Conservation (phyloP, 2,888 invertebrate genomes). For the Heliconius erato region DNA sequence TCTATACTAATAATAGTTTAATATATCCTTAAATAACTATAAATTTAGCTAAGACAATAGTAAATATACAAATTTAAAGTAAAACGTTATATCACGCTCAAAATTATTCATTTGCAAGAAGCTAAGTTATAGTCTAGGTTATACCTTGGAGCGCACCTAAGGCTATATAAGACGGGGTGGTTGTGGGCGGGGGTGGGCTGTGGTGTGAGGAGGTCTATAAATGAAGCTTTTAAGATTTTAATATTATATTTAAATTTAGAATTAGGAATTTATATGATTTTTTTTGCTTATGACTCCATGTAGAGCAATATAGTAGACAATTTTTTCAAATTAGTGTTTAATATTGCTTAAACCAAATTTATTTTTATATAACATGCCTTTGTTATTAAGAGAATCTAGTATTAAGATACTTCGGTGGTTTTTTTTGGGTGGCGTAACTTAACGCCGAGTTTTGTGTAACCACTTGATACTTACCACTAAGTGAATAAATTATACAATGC, state of each 20-base stretch:
- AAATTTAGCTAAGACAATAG: background rate
- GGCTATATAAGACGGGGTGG: conserved; percentile 64
- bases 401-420: background rate
- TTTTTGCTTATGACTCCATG: background rate
- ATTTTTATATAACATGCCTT: background rate
- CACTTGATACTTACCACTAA: background rate
- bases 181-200: conserved; percentile 55
- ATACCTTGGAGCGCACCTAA: conserved; percentile 67
- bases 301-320: background rate
- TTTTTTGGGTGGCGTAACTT: background rate
- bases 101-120: conserved; percentile 27
- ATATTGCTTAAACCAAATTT: background rate
- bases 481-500: background rate
- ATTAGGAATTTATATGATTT: conserved; percentile 22
- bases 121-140: conserved; percentile 39
- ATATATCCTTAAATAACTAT: background rate
- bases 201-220: conserved; percentile 56
- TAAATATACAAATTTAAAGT: background rate
- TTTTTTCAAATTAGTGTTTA: too few relatives aligned
- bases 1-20: too few relatives aligned
- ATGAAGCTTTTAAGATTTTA: conserved; percentile 51
- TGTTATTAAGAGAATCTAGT: background rate
- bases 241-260: conserved; percentile 36
- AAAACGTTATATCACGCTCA: conserved; percentile 3
- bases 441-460: background rate